Percentiles rank a stretch among this genome's conserved stretches.
phyloP scores from a whole-genome alignment of 2,888 invertebrate species.

The Nasonovia ribisnigri region DNA sequence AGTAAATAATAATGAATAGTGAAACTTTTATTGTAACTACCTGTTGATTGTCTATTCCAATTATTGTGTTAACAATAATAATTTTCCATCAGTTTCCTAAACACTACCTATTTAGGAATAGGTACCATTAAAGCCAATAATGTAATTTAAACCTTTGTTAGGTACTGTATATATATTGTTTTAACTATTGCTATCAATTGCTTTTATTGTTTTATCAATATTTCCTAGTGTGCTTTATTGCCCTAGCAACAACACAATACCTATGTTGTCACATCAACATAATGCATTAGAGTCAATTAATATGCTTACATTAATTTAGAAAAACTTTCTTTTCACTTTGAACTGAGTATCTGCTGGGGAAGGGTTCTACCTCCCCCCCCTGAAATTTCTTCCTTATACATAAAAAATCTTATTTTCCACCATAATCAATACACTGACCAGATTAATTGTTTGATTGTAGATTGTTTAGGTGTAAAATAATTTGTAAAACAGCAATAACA shows the following conservation, averaged over 20 bases:
- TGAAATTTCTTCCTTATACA: too few species aligned
- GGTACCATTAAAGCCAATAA: not conserved
- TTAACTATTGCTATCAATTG: not conserved
- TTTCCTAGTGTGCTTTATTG: not conserved
- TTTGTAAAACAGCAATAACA: too few species aligned
- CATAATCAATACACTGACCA: too few species aligned
- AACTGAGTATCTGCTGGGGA: not conserved
- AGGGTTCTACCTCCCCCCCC: too few species aligned
- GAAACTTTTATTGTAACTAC: not conserved
- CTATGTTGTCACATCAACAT: not conserved
- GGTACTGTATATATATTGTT: not conserved
- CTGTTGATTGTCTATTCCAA: not conserved
- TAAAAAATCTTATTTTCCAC: too few species aligned
- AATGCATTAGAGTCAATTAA: not conserved
- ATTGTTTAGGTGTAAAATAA: too few species aligned
- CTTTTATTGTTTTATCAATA: slow-evolving; percentile 6
- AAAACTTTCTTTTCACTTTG: not conserved
- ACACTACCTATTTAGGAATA: not conserved
- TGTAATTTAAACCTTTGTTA: not conserved
- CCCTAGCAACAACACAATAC: not conserved
- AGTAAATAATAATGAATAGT: not conserved
- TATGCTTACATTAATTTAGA: not conserved
- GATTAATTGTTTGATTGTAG: too few species aligned
- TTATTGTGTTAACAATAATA: not conserved
- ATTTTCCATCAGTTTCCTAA: not conserved